Evolutionary conservation across 2,888 invertebrate species (phyloP).

Genomic region (Polyploca ridens): DNA sequence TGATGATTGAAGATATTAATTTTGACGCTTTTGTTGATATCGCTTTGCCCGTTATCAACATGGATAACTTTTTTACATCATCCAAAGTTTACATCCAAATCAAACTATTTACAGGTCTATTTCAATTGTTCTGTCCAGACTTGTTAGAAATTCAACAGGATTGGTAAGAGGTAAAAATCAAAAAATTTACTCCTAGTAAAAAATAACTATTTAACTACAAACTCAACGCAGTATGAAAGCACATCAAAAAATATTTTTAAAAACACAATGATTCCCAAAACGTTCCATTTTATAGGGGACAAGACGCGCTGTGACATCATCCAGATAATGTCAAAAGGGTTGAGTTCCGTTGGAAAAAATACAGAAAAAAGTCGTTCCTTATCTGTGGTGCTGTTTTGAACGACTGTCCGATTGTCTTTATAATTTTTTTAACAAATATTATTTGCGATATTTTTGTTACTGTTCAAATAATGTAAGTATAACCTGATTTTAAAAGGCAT

Average conservation of each 20-base stretch:
- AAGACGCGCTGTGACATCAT: constrained; percentile 72
- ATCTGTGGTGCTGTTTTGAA: constrained; percentile 48
- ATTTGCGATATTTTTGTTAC: background rate
- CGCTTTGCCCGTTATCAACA: no score
- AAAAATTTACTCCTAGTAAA: no score
- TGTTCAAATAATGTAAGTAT: background rate
- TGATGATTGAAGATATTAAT: no score
- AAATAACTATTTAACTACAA: background rate
- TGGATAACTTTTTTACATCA: no score
- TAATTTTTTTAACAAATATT: constrained; percentile 29
- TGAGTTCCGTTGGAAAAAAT: constrained; percentile 69
- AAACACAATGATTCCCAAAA: constrained; percentile 32
- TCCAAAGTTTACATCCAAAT: no score
- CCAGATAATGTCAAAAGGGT: constrained; percentile 79
- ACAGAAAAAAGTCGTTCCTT: constrained; percentile 54
- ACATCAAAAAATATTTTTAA: background rate
- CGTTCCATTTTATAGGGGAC: constrained; percentile 57
- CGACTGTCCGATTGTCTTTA: constrained; percentile 34
- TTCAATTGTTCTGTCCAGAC: no score
- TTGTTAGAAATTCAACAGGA: no score
- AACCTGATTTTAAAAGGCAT: background rate
- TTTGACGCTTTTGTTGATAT: no score
- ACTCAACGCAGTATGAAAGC: background rate
- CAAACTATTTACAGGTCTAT: no score
- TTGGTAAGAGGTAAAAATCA: no score